Percentiles rank a stretch among this genome's conserved stretches.
phyloP scores from a whole-genome alignment of 2,888 invertebrate genomes.

The Lithophane ornitopus region DNA sequence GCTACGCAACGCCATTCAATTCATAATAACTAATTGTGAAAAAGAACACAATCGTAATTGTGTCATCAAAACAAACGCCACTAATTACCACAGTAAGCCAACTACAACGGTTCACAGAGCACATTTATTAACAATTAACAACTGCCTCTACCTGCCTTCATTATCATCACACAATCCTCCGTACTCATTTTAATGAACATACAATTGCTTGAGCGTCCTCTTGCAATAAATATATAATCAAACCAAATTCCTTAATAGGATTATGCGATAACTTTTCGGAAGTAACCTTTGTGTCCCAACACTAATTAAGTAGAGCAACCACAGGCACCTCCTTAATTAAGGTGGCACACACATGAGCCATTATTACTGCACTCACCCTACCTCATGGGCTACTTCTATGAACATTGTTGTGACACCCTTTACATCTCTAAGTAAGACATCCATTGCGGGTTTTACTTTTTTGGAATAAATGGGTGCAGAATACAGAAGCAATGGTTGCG shows the following conservation, averaged over 20 bases:
- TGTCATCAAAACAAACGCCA: slow-evolving; percentile 2
- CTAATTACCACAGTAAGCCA: slow-evolving; percentile 32
- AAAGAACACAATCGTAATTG: background rate
- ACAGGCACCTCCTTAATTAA: slow-evolving; percentile 62
- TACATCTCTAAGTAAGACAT: slow-evolving; percentile 5
- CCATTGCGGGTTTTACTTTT: slow-evolving; percentile 31
- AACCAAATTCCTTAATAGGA: slow-evolving; percentile 52
- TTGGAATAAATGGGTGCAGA: background rate
- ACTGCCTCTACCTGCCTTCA: slow-evolving; percentile 6
- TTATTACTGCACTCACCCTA: slow-evolving; percentile 55
- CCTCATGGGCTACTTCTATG: slow-evolving; percentile 22
- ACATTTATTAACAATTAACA: slow-evolving; percentile 48
- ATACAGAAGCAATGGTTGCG: slow-evolving; percentile 41
- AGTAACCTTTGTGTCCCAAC: slow-evolving; percentile 55
- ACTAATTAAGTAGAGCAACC: slow-evolving; percentile 62
- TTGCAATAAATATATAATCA: slow-evolving; percentile 48
- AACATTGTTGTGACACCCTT: slow-evolving; percentile 3
- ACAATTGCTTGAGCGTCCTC: slow-evolving; percentile 41
- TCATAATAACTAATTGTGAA: too few relatives aligned
- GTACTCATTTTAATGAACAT: slow-evolving; percentile 54
- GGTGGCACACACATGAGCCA: slow-evolving; percentile 53
- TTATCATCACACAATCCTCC: slow-evolving; percentile 35
- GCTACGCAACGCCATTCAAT: background rate
- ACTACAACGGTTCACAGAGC: slow-evolving; percentile 16
- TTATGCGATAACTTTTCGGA: slow-evolving; percentile 60